Percentiles rank a stretch among this genome's conserved stretches.
Conservation (phyloP, 2,797 vertebrate genomes). For the Eleutherodactylus coqui region DNA sequence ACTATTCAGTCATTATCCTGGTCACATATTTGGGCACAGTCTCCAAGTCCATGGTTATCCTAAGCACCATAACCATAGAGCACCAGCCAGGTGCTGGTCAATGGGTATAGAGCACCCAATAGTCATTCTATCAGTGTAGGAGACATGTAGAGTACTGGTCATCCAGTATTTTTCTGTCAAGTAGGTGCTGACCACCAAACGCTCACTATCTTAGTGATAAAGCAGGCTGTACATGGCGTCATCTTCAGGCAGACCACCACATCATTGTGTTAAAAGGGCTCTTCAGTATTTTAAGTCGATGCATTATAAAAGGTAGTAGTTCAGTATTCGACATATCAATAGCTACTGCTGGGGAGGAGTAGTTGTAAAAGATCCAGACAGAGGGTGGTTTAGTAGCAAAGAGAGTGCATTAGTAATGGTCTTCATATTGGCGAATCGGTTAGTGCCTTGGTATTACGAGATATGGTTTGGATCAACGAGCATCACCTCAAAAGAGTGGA, state of each 20-base stretch:
- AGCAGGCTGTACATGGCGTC: not conserved
- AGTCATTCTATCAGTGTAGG: not conserved
- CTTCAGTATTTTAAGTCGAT: not conserved
- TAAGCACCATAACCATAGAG: too few relatives aligned
- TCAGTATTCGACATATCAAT: not conserved
- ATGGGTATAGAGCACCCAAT: not conserved
- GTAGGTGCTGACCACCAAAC: not conserved
- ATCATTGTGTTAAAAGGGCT: too few relatives aligned
- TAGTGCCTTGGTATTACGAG: not conserved
- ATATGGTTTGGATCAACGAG: not conserved
- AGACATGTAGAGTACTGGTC: not conserved
- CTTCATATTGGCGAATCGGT: not conserved
- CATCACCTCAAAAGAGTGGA: not conserved
- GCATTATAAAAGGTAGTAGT: not conserved
- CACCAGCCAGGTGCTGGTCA: not conserved
- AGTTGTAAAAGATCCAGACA: not conserved
- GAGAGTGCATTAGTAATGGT: too few relatives aligned
- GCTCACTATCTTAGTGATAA: not conserved
- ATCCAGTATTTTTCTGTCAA: not conserved
- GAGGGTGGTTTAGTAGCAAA: not conserved
- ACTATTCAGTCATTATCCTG: not conserved
- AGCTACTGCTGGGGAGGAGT: not conserved
- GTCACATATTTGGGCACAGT: too few relatives aligned
- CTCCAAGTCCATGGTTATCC: not conserved
- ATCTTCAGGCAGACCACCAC: not conserved